phyloP scores from a whole-genome alignment of 2,113 vertebrate genomes.

The Turnix velox region DNA sequence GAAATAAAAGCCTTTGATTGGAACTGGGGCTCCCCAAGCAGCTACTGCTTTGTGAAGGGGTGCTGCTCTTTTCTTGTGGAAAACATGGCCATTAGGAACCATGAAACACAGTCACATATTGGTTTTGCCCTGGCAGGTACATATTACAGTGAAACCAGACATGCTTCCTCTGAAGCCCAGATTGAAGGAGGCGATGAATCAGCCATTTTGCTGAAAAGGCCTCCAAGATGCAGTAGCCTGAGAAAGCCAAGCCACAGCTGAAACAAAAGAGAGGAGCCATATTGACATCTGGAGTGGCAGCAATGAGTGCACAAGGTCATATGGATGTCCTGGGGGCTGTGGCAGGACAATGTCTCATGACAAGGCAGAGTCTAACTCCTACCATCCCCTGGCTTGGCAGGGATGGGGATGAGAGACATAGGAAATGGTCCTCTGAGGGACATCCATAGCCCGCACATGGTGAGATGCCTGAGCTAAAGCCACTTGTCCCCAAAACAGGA shows the following conservation, averaged over 20 bases:
- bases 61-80: not conserved
- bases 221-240: not conserved
- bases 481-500: not conserved
- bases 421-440: not conserved
- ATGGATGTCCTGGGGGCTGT: fast-evolving
- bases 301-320: not conserved
- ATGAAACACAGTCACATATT: fast-evolving
- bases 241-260: not conserved
- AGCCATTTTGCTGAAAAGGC: not conserved
- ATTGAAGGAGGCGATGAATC: not conserved
- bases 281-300: not conserved
- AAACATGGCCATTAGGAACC: not conserved
- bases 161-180: not conserved
- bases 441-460: fast-evolving
- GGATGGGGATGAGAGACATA: not conserved
- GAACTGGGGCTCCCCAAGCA: not conserved
- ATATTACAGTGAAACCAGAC: not conserved
- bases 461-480: not conserved
- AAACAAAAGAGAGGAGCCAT: not conserved
- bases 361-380: not conserved
- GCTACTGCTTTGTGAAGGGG: not conserved
- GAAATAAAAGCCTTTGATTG: not conserved
- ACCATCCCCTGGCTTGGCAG: not conserved
- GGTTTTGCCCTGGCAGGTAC: not conserved
- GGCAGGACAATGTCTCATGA: not conserved